These are phyloP conservation scores for Anguilla pacifica DNA, from an alignment of 2,797 vertebrate genomes.

Conservation along the genomic window DNA sequence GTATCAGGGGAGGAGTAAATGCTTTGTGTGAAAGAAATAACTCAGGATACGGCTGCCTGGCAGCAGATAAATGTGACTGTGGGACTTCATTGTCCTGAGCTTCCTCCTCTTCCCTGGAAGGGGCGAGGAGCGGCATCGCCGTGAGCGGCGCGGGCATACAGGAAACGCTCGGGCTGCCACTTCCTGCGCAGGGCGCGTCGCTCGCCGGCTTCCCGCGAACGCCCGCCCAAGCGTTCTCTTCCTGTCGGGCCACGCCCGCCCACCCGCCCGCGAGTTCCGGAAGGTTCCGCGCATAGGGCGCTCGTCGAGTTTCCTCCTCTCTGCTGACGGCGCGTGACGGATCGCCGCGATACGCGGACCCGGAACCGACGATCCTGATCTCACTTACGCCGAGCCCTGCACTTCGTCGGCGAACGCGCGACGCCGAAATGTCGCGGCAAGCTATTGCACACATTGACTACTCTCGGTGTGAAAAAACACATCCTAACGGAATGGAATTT, in stretches of 20 bases:
- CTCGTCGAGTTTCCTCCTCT: not conserved
- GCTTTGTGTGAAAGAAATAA: not conserved
- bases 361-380: too few relatives aligned
- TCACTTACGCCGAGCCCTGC: not conserved
- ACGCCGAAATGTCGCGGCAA: not conserved
- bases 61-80: not conserved
- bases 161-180: constrained; percentile 16
- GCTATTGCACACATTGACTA: too few relatives aligned
- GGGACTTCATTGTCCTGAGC: not conserved
- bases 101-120: not conserved
- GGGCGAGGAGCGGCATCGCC: not conserved
- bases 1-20: not conserved
- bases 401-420: not conserved
- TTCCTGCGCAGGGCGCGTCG: constrained; percentile 15
- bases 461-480: too few relatives aligned
- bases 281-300: not conserved
- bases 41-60: not conserved
- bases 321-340: not conserved
- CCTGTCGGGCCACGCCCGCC: not conserved
- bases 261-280: not conserved
- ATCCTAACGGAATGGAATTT: too few relatives aligned
- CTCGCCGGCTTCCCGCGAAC: not conserved
- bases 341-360: not conserved
- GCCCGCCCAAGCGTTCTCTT: not conserved
- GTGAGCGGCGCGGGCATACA: constrained; percentile 23